Evolutionary conservation across 2,888 invertebrate genomes (phyloP).

Genomic region (Opisthograptis luteolata): DNA sequence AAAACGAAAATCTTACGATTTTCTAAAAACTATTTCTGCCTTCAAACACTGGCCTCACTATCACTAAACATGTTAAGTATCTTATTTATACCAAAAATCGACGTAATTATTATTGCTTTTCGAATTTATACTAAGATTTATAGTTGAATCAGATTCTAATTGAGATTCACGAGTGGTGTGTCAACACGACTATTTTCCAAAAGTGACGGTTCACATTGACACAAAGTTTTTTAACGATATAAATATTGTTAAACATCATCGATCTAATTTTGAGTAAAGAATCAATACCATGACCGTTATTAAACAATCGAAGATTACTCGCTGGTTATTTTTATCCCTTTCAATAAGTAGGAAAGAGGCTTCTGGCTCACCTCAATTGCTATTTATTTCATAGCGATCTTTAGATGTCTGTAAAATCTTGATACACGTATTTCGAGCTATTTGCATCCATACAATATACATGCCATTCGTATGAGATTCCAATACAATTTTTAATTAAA

Average conservation of each 20-base stretch:
- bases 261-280: conserved; percentile 24
- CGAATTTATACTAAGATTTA: conserved; percentile 37
- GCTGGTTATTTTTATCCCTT: not conserved
- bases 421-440: not conserved
- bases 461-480: too few relatives aligned
- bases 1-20: conserved; percentile 25
- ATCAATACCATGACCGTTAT: conserved; percentile 8
- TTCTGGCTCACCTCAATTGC: conserved; percentile 9
- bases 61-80: conserved; percentile 57
- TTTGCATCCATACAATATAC: conserved; percentile 3
- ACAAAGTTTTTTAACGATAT: conserved; percentile 29
- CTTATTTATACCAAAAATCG: conserved; percentile 46
- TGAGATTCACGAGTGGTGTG: conserved; percentile 31
- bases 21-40: conserved; percentile 52
- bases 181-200: conserved; percentile 41
- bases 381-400: not conserved
- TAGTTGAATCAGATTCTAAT: conserved; percentile 44
- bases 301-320: not conserved
- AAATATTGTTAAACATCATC: conserved; percentile 31
- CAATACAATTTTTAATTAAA: too few relatives aligned
- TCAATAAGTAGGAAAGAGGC: conserved; percentile 18
- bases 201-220: conserved; percentile 38
- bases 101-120: conserved; percentile 48
- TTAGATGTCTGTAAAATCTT: too few relatives aligned
- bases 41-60: conserved; percentile 72